These are phyloP conservation scores for Grammomys dolichurus DNA, from an alignment of 2,113 vertebrate species.

Conservation along the genomic window DNA sequence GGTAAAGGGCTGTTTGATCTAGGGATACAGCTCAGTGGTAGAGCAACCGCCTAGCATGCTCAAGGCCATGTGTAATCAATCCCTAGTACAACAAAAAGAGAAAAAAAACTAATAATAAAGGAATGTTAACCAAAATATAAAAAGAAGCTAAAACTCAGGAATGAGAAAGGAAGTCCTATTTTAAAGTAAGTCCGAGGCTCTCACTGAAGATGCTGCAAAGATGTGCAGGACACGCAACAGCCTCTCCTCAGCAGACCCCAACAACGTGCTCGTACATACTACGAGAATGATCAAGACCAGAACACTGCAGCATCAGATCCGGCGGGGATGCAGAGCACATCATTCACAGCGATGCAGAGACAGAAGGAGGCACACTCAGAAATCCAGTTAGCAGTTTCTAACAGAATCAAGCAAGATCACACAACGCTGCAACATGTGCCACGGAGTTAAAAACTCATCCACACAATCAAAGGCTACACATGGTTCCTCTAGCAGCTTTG, in stretches of 20 bases:
- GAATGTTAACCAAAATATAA: background rate
- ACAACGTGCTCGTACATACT: no score
- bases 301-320: no score
- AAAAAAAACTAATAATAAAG: background rate
- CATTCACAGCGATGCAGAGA: background rate
- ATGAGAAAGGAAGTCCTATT: background rate
- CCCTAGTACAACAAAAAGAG: background rate
- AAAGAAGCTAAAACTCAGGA: background rate
- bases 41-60: background rate
- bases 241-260: background rate
- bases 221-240: accelerated
- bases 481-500: background rate
- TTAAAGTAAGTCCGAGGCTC: background rate
- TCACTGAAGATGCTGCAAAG: background rate
- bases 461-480: no score
- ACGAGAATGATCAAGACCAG: background rate
- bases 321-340: background rate
- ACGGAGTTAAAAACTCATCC: background rate
- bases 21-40: background rate
- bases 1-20: background rate
- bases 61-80: background rate
- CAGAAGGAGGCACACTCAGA: background rate
- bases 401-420: background rate
- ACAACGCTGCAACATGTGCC: background rate
- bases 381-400: background rate